These are phyloP conservation scores for Uropetala carovei DNA, from an alignment of 2,888 invertebrate species.

Conservation along the genomic window DNA sequence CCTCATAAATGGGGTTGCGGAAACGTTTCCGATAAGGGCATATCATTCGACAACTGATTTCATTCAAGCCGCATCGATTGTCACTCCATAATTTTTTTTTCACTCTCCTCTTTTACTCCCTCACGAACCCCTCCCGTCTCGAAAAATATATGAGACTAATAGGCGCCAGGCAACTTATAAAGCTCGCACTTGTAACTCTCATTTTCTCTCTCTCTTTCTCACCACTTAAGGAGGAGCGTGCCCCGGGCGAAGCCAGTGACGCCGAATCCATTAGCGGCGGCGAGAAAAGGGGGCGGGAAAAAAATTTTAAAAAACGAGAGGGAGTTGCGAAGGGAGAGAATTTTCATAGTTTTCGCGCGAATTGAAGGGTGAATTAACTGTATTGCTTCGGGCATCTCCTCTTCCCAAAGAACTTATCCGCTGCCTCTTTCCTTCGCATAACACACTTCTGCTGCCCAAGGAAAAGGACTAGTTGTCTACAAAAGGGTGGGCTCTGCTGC, in stretches of 20 bases:
- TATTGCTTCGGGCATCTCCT: background rate
- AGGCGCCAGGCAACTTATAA: slow-evolving; percentile 44
- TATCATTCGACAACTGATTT: no score
- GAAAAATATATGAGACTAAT: slow-evolving; percentile 36
- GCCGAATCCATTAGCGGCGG: slow-evolving; percentile 48
- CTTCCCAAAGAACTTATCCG: background rate
- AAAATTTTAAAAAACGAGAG: background rate
- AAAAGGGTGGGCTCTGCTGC: background rate
- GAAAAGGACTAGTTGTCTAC: background rate
- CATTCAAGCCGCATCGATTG: no score
- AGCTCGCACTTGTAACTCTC: slow-evolving; percentile 10
- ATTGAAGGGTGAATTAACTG: no score
- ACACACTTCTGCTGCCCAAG: background rate
- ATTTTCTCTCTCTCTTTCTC: slow-evolving; percentile 16
- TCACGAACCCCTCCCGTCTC: background rate
- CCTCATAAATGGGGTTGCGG: no score
- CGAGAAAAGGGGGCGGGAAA: background rate
- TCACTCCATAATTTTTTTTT: no score
- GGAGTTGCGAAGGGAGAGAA: background rate
- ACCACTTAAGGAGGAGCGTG: slow-evolving; percentile 45
- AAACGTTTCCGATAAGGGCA: no score
- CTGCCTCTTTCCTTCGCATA: background rate
- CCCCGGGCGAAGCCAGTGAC: background rate
- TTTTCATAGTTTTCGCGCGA: no score
- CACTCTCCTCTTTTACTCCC: no score